Conservation (phyloP, 2,113 vertebrate genomes). For the Gobio gobio region DNA sequence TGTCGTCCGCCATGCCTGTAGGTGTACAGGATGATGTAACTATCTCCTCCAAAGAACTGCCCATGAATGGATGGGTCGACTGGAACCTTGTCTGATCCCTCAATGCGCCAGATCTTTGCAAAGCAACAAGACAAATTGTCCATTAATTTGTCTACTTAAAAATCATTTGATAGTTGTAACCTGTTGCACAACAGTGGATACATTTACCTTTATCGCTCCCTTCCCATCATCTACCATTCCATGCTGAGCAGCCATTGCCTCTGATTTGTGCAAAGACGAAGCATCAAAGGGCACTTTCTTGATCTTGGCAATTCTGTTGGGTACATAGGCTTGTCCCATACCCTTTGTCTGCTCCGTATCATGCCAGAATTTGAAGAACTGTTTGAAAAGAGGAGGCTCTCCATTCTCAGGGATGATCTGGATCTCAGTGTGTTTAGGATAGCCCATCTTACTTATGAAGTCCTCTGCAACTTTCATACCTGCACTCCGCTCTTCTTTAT, state of each 20-base stretch:
- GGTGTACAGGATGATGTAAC: conserved; percentile 87
- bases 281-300: conserved; percentile 86
- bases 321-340: conserved; percentile 78
- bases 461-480: conserved; percentile 82
- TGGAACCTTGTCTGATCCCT: conserved; percentile 81
- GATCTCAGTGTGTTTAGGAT: conserved; percentile 85
- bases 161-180: background rate
- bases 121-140: background rate
- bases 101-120: conserved; percentile 88
- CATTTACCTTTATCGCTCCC: conserved; percentile 80
- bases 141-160: background rate
- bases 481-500: conserved; percentile 81
- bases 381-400: conserved; percentile 90
- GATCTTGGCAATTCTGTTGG: conserved; percentile 84
- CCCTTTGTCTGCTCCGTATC: conserved; percentile 84
- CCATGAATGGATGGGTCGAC: conserved; percentile 73
- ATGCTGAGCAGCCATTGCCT: conserved; percentile 88
- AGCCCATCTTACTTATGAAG: conserved; percentile 84
- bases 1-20: conserved; percentile 74
- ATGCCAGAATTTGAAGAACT: conserved; percentile 90
- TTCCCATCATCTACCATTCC: conserved; percentile 86
- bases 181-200: background rate
- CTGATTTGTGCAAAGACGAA: conserved; percentile 79
- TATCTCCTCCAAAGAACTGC: conserved; percentile 90
- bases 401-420: conserved; percentile 85